phyloP scores from a whole-genome alignment of 2,888 invertebrate genomes.

The Hirtodrosophila cameraria region DNA sequence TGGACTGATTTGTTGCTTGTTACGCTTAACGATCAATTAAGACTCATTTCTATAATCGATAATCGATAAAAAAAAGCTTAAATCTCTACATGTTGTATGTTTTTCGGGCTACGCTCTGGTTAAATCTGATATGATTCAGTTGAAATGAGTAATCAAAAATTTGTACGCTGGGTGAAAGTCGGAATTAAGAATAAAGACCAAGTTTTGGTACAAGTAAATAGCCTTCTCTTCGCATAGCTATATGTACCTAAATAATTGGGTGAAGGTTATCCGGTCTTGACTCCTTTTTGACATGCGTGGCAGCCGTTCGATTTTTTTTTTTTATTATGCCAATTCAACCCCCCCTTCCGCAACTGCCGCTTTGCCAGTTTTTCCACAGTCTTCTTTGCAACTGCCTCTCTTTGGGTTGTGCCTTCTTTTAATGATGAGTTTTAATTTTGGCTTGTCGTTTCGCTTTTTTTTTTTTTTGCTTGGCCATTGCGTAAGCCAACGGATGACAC shows the following conservation, averaged over 20 bases:
- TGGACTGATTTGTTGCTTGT: too few relatives aligned
- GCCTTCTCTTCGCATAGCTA: not conserved
- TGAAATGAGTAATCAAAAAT: slow-evolving; percentile 18
- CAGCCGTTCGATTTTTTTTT: slow-evolving; percentile 11
- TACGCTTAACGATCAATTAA: too few relatives aligned
- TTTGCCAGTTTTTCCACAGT: slow-evolving; percentile 17
- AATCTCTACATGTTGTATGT: too few relatives aligned
- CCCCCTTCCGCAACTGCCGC: not conserved
- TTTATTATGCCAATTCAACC: slow-evolving; percentile 15
- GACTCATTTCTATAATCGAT: too few relatives aligned
- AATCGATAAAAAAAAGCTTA: too few relatives aligned
- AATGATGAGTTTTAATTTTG: slow-evolving; percentile 73
- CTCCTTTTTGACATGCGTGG: slow-evolving; percentile 32
- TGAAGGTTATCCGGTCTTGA: slow-evolving; percentile 57
- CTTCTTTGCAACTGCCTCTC: slow-evolving; percentile 39
- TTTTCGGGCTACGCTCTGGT: not conserved
- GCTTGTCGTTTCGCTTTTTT: slow-evolving; percentile 28
- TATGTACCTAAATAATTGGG: slow-evolving; percentile 44
- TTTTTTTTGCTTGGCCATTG: slow-evolving; percentile 42
- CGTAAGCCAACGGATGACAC: slow-evolving; percentile 68
- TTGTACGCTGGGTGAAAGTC: too few relatives aligned
- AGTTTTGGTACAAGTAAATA: not conserved
- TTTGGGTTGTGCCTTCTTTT: slow-evolving; percentile 50
- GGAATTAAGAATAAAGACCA: not conserved
- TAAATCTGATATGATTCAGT: slow-evolving; percentile 15